Conservation (phyloP, 1,140 invertebrate species). For the Heliconius hewitsoni region DNA sequence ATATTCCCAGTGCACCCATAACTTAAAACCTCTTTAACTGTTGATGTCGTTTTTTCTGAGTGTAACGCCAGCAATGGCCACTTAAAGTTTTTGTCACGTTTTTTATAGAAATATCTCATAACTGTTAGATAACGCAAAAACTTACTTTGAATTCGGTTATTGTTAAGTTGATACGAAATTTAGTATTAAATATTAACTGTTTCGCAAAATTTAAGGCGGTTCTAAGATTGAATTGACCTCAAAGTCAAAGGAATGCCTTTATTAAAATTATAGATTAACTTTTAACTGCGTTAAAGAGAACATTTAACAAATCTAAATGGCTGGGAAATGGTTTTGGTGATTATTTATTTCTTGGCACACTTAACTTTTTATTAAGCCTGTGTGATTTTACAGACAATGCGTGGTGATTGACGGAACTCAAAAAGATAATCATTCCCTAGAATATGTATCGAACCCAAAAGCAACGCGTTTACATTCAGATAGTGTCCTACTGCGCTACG, state of each 20-base stretch:
- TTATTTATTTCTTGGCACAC: no score
- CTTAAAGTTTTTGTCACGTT: slow-evolving; percentile 5
- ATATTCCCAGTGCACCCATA: not conserved
- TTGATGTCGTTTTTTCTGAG: not conserved
- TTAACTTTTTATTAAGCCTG: no score
- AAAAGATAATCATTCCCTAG: no score
- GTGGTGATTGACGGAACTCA: no score
- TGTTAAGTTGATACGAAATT: not conserved
- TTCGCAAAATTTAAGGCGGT: not conserved
- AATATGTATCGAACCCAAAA: not conserved
- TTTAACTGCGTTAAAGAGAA: no score
- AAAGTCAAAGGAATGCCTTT: not conserved
- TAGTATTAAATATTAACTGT: not conserved
- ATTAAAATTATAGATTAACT: no score
- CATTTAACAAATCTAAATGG: no score
- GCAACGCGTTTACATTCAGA: not conserved
- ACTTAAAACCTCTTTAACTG: slow-evolving; percentile 1
- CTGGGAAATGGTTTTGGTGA: no score
- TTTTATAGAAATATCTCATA: slow-evolving; percentile 3
- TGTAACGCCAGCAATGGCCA: slow-evolving; percentile 4
- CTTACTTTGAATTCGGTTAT: not conserved
- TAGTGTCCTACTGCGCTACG: not conserved
- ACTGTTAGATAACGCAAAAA: slow-evolving; percentile 13
- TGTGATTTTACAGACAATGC: no score
- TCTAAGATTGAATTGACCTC: not conserved